These are phyloP conservation scores for Operophtera brumata DNA, from an alignment of 2,888 invertebrate species.

Conservation along the genomic window DNA sequence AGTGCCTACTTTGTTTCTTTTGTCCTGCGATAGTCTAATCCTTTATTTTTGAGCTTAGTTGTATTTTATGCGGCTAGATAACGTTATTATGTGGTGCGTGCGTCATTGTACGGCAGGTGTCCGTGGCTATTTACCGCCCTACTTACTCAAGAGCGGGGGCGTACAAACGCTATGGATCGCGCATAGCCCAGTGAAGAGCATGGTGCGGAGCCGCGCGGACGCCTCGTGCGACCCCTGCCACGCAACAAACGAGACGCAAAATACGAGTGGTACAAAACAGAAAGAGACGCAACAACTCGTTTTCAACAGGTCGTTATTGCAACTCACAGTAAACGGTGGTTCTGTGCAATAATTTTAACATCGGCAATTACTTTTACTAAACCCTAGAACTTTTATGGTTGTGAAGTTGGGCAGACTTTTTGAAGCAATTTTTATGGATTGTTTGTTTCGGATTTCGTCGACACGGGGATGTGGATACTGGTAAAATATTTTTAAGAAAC, in stretches of 20 bases:
- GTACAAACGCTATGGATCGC: slow-evolving; percentile 70
- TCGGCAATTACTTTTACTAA: slow-evolving; percentile 54
- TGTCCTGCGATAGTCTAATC: neutral
- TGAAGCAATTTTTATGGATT: slow-evolving; percentile 39
- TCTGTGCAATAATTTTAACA: slow-evolving; percentile 68
- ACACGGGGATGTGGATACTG: slow-evolving; percentile 5
- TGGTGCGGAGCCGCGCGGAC: slow-evolving; percentile 70
- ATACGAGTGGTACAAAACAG: slow-evolving; percentile 51
- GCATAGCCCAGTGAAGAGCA: slow-evolving; percentile 65
- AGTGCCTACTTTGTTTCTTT: neutral
- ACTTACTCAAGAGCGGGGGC: slow-evolving; percentile 66
- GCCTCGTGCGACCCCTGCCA: slow-evolving; percentile 49
- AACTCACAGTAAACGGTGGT: slow-evolving; percentile 73
- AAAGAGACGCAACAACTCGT: slow-evolving; percentile 60
- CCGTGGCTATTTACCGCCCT: slow-evolving; percentile 72
- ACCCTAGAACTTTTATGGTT: slow-evolving; percentile 57
- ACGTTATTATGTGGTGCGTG: slow-evolving; percentile 48
- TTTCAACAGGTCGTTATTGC: slow-evolving; percentile 80
- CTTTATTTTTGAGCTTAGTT: neutral
- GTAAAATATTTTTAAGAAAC: slow-evolving; percentile 3
- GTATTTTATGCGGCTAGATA: slow-evolving; percentile 18
- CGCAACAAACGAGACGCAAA: slow-evolving; percentile 53
- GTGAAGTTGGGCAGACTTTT: slow-evolving; percentile 38
- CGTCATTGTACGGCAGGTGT: slow-evolving; percentile 65
- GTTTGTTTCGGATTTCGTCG: slow-evolving; percentile 37